Evolutionary conservation across 1,140 invertebrate species (phyloP).

Genomic region (Sarcophaga bullata): DNA sequence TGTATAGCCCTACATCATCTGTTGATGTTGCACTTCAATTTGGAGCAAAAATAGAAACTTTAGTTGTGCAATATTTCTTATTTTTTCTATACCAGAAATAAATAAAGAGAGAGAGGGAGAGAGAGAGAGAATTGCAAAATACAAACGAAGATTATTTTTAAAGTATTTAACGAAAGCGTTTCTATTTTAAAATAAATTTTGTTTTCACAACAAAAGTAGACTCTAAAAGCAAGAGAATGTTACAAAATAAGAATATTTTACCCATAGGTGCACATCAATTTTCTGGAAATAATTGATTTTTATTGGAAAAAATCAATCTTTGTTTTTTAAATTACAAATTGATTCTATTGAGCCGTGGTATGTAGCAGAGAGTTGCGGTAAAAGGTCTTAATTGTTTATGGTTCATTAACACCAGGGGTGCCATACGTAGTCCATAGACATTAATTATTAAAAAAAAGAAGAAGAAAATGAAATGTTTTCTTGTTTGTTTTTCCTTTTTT

Average conservation of each 20-base stretch:
- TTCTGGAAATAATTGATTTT: too few species aligned
- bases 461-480: not conserved
- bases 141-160: not conserved
- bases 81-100: not conserved
- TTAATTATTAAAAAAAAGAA: not conserved
- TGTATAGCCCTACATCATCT: not conserved
- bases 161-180: not conserved
- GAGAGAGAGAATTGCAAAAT: slow-evolving; percentile 18
- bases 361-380: not conserved
- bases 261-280: too few species aligned
- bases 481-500: not conserved
- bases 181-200: too few species aligned
- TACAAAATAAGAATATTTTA: too few species aligned
- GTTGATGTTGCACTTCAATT: not conserved
- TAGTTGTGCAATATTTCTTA: not conserved
- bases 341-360: too few species aligned
- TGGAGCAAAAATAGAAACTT: not conserved
- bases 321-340: too few species aligned
- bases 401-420: slow-evolving; percentile 25
- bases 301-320: too few species aligned
- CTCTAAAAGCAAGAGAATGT: not conserved
- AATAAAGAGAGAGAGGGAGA: not conserved
- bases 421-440: not conserved
- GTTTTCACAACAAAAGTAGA: too few species aligned
- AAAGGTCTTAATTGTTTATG: not conserved